A percentile compares a stretch with the other conserved stretches of the same genome.
Evolutionary conservation across 1,140 invertebrate species (phyloP).

Genomic region (Venturia canescens): DNA sequence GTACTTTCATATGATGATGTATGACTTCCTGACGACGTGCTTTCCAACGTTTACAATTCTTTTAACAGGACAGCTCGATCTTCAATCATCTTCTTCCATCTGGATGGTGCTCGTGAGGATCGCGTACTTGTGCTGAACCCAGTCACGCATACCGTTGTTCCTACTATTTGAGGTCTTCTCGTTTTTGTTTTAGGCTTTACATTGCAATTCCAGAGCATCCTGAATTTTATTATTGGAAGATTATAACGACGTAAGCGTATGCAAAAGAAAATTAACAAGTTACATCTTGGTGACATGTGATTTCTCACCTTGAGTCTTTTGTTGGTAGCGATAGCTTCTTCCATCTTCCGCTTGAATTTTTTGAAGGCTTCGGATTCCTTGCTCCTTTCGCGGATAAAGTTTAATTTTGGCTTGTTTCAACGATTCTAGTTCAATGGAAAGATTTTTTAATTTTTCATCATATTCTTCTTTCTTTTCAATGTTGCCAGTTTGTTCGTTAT

Average conservation of each 20-base stretch:
- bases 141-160: constrained; percentile 76
- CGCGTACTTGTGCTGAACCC: constrained; percentile 85
- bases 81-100: constrained; percentile 85
- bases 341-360: constrained; percentile 90
- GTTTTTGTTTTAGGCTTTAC: constrained; percentile 74
- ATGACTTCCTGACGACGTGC: constrained; percentile 56
- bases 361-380: constrained; percentile 89
- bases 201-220: constrained; percentile 81
- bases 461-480: constrained; percentile 90
- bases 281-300: background rate
- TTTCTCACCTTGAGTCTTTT: constrained; percentile 83
- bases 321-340: constrained; percentile 89
- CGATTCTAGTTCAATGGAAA: constrained; percentile 85
- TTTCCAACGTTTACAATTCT: constrained; percentile 78
- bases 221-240: constrained; percentile 65
- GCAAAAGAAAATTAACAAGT: background rate
- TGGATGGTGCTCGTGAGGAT: constrained; percentile 85
- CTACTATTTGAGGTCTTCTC: constrained; percentile 71
- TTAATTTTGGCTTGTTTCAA: constrained; percentile 91
- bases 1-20: constrained; percentile 75
- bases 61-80: constrained; percentile 80
- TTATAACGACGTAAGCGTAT: no score
- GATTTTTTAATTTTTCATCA: constrained; percentile 85
- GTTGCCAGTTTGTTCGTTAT: constrained; percentile 84
- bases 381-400: constrained; percentile 89